Evolutionary conservation across 2,797 vertebrate genomes (phyloP), one percentile per base, ranked within the genome.

Genomic region (Gouania willdenowi): DNA sequence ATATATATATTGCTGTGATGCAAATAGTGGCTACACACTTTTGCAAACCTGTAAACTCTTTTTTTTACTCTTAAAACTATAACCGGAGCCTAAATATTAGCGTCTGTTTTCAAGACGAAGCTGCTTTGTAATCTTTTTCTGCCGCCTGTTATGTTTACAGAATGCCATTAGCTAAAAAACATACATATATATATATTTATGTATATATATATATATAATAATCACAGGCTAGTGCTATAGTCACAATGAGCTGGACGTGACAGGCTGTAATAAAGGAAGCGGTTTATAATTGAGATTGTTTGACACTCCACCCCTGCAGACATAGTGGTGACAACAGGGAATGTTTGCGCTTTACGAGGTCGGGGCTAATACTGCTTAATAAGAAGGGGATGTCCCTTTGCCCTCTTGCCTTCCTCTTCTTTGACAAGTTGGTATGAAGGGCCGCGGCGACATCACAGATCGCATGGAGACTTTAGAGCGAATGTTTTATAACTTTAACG

Each of bases 311-410:
- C 62, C 71, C 31, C 60, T 61, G 64, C 62, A 81, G 79, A 84
- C 80, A 71, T 56, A 8, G 27, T 55, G 75, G 81, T 78, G 80
- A 79, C 83, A 71, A 31, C 32, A 36, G 76, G 69, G 83, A 86
- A 81, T 81, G 77, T 71, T 77, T 14, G 63, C 58, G 42, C 58
- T 61, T 79, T 76, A 78, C 65, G 47, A 69, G 70, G 68, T 75
- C 68, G 24, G 32, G 29, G 44, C 64, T 68, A 64, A 75, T 64
- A 12, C 65, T 16, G 18, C 38, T 61, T 80, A 75, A 83, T 82
- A 55, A 59, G 51, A 64, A 80, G 51, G 65, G 71, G 76, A 75
- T 70, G 78, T 71, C 66, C 64, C 53, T 52, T 33, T 74, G 58
- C 30, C 55, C 43, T 56, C 29, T 51, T 40, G 44, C 70, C 49